Percentiles rank a stretch among this genome's conserved stretches.
Conservation (phyloP, 1,140 invertebrate genomes). For the Drosophila guanche region DNA sequence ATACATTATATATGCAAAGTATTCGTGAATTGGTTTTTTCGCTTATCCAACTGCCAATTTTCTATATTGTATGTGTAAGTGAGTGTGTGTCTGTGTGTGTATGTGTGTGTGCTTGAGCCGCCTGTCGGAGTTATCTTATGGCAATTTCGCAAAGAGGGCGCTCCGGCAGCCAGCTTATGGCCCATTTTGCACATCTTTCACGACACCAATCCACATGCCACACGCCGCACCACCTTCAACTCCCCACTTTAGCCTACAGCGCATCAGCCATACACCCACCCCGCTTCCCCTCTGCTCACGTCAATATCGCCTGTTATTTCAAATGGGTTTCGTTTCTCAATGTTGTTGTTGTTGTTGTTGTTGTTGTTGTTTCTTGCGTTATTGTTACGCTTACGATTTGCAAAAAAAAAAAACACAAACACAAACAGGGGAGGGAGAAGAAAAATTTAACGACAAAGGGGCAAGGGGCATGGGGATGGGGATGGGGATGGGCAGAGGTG, state of each 20-base stretch:
- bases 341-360: constrained; percentile 43
- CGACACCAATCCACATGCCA: too few species aligned
- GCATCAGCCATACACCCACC: neutral
- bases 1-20: constrained; percentile 83
- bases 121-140: constrained; percentile 77
- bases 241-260: too few species aligned
- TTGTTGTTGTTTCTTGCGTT: constrained; percentile 43
- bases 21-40: constrained; percentile 83
- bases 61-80: constrained; percentile 58
- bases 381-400: constrained; percentile 67
- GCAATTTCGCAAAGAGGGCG: constrained; percentile 62
- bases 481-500: too few species aligned
- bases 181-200: constrained; percentile 63
- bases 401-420: constrained; percentile 33
- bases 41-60: constrained; percentile 83
- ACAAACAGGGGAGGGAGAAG: neutral
- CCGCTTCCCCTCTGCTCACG: constrained; percentile 29
- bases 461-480: neutral
- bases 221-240: too few species aligned
- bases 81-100: constrained; percentile 21
- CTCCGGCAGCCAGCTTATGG: constrained; percentile 31
- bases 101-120: constrained; percentile 45
- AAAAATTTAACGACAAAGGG: constrained; percentile 8
- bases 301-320: constrained; percentile 69
- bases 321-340: constrained; percentile 66